Base-by-base conservation (phyloP, 2,888 invertebrate genomes). In the Sinotaia quadrata region DNA sequence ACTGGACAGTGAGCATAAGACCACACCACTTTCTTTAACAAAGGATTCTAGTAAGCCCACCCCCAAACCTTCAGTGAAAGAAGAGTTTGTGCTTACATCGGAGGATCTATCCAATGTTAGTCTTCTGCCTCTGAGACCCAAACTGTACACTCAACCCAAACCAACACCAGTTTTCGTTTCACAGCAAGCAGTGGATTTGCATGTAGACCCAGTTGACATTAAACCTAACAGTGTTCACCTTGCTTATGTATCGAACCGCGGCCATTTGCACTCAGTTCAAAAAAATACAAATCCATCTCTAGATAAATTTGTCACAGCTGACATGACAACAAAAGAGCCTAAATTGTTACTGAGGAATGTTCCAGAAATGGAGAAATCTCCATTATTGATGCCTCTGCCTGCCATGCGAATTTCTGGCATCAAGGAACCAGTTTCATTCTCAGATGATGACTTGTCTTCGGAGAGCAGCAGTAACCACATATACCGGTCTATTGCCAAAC, bases 1-100 rank as follows among this genome's bases (percentile, higher is more conserved):
- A 31, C 29, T 12, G 18, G 7, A 10, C 7, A 8, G 27, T 3
- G 5, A 54, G 27, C 36, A 27, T 10, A 41, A 51, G 7, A 29
- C 36, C 12, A 27, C 12, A 2, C n/a, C n/a, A n/a, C n/a, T n/a
- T n/a, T n/a, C n/a, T n/a, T n/a, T n/a, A n/a, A n/a, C n/a, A n/a
- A n/a, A n/a, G n/a, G n/a, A n/a, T n/a, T n/a, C n/a, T n/a, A n/a
- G n/a, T n/a, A n/a, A n/a, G n/a, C n/a, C n/a, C n/a, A n/a, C n/a
- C n/a, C n/a, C 21, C 15, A 49, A 49, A 21, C 59, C 68, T 31
- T 52, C 56, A 18, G 66, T 66, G 49, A 81, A 81, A 52, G 83
- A 84, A 63, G 81, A 81, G 65, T 82, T 84, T 78, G 77, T 84
- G n/a, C 71, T 84, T 34, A 78, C 82, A 18, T 70, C 75, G n/a